Conservation (phyloP, 2,888 invertebrate species). For the Microctonus aethiopoides region DNA sequence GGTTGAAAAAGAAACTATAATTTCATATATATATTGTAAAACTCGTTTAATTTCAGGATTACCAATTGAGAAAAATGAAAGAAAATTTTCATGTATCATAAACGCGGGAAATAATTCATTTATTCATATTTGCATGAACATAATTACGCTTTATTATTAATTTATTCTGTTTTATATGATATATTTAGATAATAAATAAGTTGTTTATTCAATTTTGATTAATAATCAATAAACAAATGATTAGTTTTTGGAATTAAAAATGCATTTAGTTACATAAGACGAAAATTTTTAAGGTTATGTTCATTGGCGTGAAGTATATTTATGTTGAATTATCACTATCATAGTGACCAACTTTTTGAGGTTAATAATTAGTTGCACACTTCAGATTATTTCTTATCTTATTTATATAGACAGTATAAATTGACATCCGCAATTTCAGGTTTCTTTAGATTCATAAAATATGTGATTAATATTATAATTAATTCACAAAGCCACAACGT, state of each 20-base stretch:
- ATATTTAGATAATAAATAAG: no score
- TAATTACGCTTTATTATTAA: no score
- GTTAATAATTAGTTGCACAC: not conserved
- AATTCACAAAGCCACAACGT: not conserved
- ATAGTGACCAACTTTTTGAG: not conserved
- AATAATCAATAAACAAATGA: no score
- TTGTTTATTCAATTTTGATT: no score
- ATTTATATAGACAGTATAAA: not conserved
- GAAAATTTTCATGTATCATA: not conserved
- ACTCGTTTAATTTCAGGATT: not conserved
- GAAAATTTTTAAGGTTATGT: no score
- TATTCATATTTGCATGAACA: no score
- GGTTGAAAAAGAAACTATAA: not conserved
- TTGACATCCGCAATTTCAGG: not conserved
- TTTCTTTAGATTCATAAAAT: not conserved
- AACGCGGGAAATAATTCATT: not conserved
- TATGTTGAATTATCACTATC: not conserved
- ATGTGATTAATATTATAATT: not conserved
- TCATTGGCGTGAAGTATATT: not conserved
- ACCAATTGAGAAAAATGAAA: not conserved
- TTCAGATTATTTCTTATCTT: not conserved
- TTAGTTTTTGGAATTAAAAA: no score
- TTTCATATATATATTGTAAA: no score
- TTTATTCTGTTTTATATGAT: no score
- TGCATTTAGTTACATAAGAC: no score